phyloP scores from a whole-genome alignment of 2,797 vertebrate genomes.

The Chlorospingus semifuscus region DNA sequence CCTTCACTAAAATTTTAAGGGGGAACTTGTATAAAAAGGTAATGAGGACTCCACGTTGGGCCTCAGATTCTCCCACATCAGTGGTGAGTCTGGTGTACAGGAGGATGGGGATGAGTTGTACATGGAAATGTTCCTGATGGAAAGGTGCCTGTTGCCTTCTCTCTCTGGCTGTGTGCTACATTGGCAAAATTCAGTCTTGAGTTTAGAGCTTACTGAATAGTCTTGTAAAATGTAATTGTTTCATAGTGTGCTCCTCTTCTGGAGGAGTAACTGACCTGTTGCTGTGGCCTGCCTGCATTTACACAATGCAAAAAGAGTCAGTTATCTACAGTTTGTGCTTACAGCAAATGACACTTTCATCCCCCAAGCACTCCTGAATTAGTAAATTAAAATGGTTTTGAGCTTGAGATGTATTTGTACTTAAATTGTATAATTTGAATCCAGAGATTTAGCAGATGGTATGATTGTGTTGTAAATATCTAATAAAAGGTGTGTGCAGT shows the following conservation, averaged over 20 bases:
- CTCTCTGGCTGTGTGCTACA: neutral
- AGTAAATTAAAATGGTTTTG: neutral
- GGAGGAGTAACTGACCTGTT: neutral
- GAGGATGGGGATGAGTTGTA: accelerated
- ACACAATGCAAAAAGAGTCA: neutral
- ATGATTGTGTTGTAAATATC: neutral
- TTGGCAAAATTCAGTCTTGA: neutral
- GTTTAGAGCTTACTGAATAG: neutral
- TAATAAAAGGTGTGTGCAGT: neutral
- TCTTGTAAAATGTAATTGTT: neutral
- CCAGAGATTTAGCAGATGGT: neutral
- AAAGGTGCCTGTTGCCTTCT: neutral
- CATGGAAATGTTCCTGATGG: neutral
- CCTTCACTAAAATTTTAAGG: neutral
- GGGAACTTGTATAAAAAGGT: accelerated
- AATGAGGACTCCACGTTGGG: accelerated
- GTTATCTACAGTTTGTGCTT: neutral
- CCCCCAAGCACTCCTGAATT: neutral
- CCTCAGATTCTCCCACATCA: neutral
- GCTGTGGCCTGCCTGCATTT: neutral
- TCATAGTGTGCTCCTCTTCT: neutral
- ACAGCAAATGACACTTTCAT: neutral
- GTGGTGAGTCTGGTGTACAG: neutral
- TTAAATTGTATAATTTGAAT: neutral
- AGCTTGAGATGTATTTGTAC: neutral